Conservation (phyloP, 2,888 invertebrate genomes). For the Chymomyza amoena region DNA sequence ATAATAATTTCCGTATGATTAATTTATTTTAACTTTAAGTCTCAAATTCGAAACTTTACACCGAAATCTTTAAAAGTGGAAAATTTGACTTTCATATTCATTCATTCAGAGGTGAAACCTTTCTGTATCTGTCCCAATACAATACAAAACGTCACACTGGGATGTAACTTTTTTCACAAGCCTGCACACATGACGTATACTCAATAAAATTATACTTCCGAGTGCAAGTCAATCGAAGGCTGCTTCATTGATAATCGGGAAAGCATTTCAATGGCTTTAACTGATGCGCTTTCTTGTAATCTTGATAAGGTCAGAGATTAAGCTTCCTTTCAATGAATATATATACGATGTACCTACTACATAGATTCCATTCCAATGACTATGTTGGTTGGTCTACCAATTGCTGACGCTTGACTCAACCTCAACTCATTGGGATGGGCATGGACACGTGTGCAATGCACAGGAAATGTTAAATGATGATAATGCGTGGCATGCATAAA, state of each 20-base stretch:
- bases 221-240: background rate
- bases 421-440: conserved; percentile 10
- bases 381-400: background rate
- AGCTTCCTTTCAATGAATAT: background rate
- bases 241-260: background rate
- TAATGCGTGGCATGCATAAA: conserved; percentile 70
- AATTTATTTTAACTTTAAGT: too few species aligned
- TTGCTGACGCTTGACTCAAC: background rate
- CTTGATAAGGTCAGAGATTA: background rate
- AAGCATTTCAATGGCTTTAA: background rate
- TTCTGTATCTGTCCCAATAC: too few species aligned
- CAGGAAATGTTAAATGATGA: conserved; percentile 70
- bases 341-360: too few species aligned
- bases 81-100: too few species aligned
- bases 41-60: too few species aligned
- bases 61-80: too few species aligned
- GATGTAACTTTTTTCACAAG: too few species aligned
- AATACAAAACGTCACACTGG: background rate
- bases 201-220: conserved; percentile 48
- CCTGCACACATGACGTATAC: conserved; percentile 56
- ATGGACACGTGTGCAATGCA: conserved; percentile 49
- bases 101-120: too few species aligned
- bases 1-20: too few species aligned
- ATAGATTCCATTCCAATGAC: too few species aligned
- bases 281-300: background rate